Base-by-base conservation (phyloP, 1,140 invertebrate species). In the Bombus difficillimus region DNA sequence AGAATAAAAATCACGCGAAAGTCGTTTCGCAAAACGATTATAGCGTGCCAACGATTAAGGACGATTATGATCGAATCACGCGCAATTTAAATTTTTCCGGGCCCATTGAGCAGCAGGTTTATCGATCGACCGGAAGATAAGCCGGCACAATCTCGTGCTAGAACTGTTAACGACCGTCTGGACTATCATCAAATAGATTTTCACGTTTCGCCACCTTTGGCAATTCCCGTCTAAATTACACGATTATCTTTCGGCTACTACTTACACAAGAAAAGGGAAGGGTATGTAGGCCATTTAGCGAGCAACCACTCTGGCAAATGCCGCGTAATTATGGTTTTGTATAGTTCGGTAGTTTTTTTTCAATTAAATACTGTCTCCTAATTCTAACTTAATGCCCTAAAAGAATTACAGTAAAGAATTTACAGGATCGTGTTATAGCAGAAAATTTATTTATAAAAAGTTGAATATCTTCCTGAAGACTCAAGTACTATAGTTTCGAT, bases 41-140 rank as follows among this genome's bases (percentile, higher is more conserved):
- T n/a, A 73, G 28, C 34, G 28, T 15, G 64, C 25, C 37, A 22
- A 22, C 74, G 75, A 83, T 83, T 83, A 83, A 76, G n/a, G 32
- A 71, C 47, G 47, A 79, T 84, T 71, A 79, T 28, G 15, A 37
- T 71, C n/a, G 47, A 84, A 78, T 59, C 76, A 66, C 12, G 66
- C 34, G 64, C 22, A 59, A 53, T 62, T 84, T 59, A 84, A 84
- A 71, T 79, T 84, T 84, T 84, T 76, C 28, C 37, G 13, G 22
- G 13, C 12, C 32, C 47, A 39, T 79, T 84, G 43, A 66, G 34
- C 76, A 84, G 64, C 83, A 72, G 76, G 75, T 84, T 84, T 84
- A 84, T 79, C 64, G 83, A 84, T 84, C 68, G n/a, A 28, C 15
- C 13, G n/a, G 2, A 41, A 47, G 83, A 84, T 84, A 84, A 84